phyloP scores from a whole-genome alignment of 2,888 invertebrate species.

The Alsophila aescularia region DNA sequence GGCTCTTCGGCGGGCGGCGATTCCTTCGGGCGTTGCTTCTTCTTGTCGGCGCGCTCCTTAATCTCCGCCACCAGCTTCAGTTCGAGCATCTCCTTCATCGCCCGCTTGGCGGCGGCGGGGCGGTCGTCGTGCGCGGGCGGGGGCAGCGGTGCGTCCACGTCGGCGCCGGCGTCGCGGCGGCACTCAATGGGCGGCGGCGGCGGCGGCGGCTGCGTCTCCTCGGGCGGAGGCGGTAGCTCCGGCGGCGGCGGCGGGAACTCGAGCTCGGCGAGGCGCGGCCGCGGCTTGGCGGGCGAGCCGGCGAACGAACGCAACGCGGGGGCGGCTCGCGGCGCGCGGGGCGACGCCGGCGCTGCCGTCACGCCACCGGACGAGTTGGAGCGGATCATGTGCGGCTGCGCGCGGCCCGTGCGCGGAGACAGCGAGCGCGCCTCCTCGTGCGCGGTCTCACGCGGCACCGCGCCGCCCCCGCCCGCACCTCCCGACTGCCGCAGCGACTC shows the following conservation, averaged over 20 bases:
- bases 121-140: constrained; percentile 72
- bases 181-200: constrained; percentile 64
- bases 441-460: constrained; percentile 20
- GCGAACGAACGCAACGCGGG: constrained; percentile 83
- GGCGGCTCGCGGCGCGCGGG: constrained; percentile 65
- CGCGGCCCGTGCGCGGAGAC: constrained; percentile 87
- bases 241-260: constrained; percentile 95
- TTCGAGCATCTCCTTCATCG: constrained; percentile 93
- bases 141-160: constrained; percentile 78
- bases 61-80: constrained; percentile 92
- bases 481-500: constrained; percentile 95
- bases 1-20: constrained; percentile 63
- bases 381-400: constrained; percentile 93
- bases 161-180: constrained; percentile 79
- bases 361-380: constrained; percentile 95
- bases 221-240: constrained; percentile 91
- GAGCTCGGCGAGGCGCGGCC: constrained; percentile 91
- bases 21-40: constrained; percentile 83
- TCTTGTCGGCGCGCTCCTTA: constrained; percentile 90
- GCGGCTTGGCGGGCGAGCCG: constrained; percentile 89
- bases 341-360: constrained; percentile 80
- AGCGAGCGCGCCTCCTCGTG: constrained; percentile 84
- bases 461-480: constrained; percentile 57
- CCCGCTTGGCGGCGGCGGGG: constrained; percentile 75
- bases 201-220: constrained; percentile 80